These are phyloP conservation scores for Laothoe populi DNA, from an alignment of 2,888 invertebrate genomes.

Conservation along the genomic window DNA sequence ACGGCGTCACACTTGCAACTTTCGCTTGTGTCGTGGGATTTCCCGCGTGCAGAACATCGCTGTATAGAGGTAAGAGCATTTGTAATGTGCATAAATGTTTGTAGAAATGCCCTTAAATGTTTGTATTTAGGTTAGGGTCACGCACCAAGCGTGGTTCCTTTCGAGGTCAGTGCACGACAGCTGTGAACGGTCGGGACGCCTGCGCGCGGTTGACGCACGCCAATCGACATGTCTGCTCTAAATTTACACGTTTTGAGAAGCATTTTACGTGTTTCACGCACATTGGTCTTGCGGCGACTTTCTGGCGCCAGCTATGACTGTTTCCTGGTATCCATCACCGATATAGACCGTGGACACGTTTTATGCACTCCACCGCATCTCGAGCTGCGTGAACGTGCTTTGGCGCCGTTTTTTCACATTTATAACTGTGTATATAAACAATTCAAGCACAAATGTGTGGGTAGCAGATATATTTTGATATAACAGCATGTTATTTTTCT, in stretches of 20 bases:
- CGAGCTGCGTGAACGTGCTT: neutral
- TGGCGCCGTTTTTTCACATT: constrained; percentile 2
- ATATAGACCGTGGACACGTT: constrained; percentile 24
- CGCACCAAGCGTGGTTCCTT: constrained; percentile 73
- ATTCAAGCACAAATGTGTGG: constrained; percentile 4
- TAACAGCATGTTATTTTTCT: constrained; percentile 8
- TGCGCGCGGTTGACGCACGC: constrained; percentile 72
- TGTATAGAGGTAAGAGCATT: constrained; percentile 59
- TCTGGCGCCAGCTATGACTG: constrained; percentile 39
- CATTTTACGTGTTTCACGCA: constrained; percentile 49
- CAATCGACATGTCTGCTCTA: constrained; percentile 77
- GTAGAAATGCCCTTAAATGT: constrained; percentile 35
- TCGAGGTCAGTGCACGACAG: constrained; percentile 81
- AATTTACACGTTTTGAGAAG: constrained; percentile 59
- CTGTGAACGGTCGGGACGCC: constrained; percentile 68
- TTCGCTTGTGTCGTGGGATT: constrained; percentile 77
- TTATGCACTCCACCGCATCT: neutral
- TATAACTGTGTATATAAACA: constrained; percentile 19
- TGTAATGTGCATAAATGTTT: constrained; percentile 34
- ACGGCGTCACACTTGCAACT: constrained; percentile 72
- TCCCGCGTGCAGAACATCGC: constrained; percentile 65
- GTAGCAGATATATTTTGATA: constrained; percentile 10
- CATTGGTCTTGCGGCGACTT: constrained; percentile 43
- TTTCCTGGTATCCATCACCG: constrained; percentile 36
- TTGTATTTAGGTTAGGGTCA: constrained; percentile 67